These are phyloP conservation scores for Ophonus ardosiacus DNA, from an alignment of 2,888 invertebrate species.

Conservation along the genomic window DNA sequence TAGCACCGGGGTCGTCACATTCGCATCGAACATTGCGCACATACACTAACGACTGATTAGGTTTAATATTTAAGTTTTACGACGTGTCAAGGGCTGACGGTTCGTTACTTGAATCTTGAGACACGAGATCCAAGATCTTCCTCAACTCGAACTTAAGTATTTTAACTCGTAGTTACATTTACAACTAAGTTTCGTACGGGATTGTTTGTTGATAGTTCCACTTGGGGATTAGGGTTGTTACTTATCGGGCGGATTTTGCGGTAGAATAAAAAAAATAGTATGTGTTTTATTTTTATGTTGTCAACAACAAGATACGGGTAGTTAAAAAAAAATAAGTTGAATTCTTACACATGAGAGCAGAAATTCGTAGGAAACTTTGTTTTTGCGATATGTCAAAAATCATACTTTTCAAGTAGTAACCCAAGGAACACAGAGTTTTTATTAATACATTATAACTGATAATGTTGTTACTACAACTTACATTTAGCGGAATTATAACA, in stretches of 20 bases:
- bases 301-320: too few relatives aligned
- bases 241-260: neutral
- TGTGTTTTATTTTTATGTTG: too few relatives aligned
- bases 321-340: too few relatives aligned
- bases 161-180: conserved; percentile 15
- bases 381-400: too few relatives aligned
- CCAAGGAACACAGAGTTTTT: too few relatives aligned
- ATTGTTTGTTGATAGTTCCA: conserved; percentile 26
- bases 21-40: neutral
- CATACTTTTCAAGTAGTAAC: too few relatives aligned
- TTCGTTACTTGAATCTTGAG: neutral
- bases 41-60: conserved; percentile 51
- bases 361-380: too few relatives aligned
- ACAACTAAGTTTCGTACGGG: conserved; percentile 4
- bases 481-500: too few relatives aligned
- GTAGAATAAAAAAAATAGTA: too few relatives aligned
- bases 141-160: conserved; percentile 13
- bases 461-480: too few relatives aligned
- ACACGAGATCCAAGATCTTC: neutral
- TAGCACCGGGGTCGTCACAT: conserved; percentile 9
- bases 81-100: conserved; percentile 47
- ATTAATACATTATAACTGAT: too few relatives aligned
- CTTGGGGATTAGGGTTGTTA: conserved; percentile 16
- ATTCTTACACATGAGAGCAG: too few relatives aligned
- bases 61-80: conserved; percentile 54